Percentiles rank a stretch among this genome's conserved stretches.
phyloP scores from a whole-genome alignment of 2,797 vertebrate species.

The Botia kubotai region DNA sequence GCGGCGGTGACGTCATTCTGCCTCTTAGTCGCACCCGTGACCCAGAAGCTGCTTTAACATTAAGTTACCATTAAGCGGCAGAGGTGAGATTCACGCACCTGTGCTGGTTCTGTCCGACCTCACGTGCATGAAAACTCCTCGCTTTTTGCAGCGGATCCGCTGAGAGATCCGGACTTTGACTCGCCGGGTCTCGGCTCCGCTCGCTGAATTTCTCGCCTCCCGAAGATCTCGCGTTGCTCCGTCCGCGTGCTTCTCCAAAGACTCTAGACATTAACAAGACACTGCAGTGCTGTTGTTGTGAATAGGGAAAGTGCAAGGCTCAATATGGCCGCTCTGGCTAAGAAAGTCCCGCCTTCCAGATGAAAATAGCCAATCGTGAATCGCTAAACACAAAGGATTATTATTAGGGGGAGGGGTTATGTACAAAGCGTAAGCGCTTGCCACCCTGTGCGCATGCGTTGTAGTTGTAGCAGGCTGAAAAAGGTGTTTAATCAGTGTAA shows the following conservation, averaged over 20 bases:
- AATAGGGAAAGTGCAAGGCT: neutral
- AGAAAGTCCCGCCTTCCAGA: too few relatives aligned
- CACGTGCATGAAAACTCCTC: constrained; percentile 54
- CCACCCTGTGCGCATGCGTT: too few relatives aligned
- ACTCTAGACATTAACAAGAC: neutral
- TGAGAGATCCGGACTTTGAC: neutral
- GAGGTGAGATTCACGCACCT: constrained; percentile 38
- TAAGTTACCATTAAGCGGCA: too few relatives aligned
- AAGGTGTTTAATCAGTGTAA: too few relatives aligned
- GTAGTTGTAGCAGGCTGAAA: too few relatives aligned
- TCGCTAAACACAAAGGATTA: too few relatives aligned
- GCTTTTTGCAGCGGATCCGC: constrained; percentile 3
- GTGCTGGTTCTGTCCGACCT: constrained; percentile 38
- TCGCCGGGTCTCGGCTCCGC: constrained; percentile 27
- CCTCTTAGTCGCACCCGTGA: neutral
- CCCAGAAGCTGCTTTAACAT: neutral
- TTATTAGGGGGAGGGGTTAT: too few relatives aligned
- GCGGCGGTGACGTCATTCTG: constrained; percentile 27
- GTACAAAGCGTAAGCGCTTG: too few relatives aligned
- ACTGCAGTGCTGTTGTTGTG: neutral
- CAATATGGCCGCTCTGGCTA: neutral
- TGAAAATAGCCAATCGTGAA: too few relatives aligned
- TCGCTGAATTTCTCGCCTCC: constrained; percentile 16
- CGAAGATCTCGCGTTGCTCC: constrained; percentile 46
- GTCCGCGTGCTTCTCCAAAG: constrained; percentile 33